Evolutionary conservation across 2,888 invertebrate genomes (phyloP).

Genomic region (Griposia aprilina): DNA sequence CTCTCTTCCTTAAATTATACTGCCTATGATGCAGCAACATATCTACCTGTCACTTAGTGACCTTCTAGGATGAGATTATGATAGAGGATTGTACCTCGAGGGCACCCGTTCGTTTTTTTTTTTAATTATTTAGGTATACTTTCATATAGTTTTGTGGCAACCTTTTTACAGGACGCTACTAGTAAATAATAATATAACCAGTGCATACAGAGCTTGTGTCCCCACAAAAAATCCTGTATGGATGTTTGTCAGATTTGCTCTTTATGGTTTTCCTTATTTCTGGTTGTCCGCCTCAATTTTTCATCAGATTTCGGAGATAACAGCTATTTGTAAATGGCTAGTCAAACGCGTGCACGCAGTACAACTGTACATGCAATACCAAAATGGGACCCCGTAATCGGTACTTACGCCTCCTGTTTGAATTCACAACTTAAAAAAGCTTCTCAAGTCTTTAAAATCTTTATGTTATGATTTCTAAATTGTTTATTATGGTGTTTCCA

Average conservation of each 20-base stretch:
- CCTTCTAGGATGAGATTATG: neutral
- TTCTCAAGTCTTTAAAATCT: neutral
- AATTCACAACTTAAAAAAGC: neutral
- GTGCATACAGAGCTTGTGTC: neutral
- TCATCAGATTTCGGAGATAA: neutral
- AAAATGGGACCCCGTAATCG: neutral
- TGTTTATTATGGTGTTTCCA: slow-evolving; percentile 68
- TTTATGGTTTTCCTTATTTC: neutral
- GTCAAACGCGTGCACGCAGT: neutral
- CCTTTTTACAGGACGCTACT: neutral
- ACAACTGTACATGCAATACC: neutral
- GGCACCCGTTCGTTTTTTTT: neutral
- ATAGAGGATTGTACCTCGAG: neutral
- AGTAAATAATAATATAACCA: slow-evolving; percentile 5
- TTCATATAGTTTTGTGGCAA: neutral
- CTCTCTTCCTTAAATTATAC: neutral
- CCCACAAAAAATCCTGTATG: neutral
- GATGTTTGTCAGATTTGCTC: neutral
- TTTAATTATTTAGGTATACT: too few relatives aligned
- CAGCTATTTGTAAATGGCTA: neutral
- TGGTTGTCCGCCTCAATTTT: neutral
- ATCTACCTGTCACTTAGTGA: neutral
- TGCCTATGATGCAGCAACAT: neutral
- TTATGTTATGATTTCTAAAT: neutral
- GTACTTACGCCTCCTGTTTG: neutral